These are phyloP conservation scores for Elymnias hypermnestra DNA, from an alignment of 1,140 invertebrate genomes.

Conservation along the genomic window DNA sequence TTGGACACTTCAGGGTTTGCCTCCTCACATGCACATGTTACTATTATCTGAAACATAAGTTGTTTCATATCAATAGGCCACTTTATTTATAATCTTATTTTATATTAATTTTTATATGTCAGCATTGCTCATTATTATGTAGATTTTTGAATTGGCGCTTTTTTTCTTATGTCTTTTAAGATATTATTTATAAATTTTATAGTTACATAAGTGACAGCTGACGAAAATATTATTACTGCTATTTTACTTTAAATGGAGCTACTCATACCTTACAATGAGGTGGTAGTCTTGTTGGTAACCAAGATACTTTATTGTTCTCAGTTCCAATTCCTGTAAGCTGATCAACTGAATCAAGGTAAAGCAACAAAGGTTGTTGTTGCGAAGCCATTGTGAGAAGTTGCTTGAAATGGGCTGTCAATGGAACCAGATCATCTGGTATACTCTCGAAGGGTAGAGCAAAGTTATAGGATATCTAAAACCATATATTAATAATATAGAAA, in stretches of 20 bases:
- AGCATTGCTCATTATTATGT: too few species aligned
- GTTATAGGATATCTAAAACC: constrained; percentile 92
- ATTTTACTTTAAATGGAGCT: too few species aligned
- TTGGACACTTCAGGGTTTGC: constrained; percentile 89
- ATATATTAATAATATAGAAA: too few species aligned
- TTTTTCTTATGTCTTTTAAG: too few species aligned
- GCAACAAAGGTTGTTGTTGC: constrained; percentile 86
- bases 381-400: constrained; percentile 90
- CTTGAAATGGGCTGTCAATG: constrained; percentile 96
- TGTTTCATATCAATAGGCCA: too few species aligned
- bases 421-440: constrained; percentile 96
- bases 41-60: constrained; percentile 88
- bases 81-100: too few species aligned
- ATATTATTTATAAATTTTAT: too few species aligned
- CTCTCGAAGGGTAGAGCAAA: constrained; percentile 94
- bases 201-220: too few species aligned
- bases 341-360: constrained; percentile 96
- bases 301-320: constrained; percentile 96
- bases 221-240: too few species aligned
- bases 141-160: too few species aligned
- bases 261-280: constrained; percentile 89
- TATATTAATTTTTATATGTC: too few species aligned
- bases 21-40: constrained; percentile 92
- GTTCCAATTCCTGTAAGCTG: constrained; percentile 93
- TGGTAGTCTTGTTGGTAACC: constrained; percentile 95